Base-by-base conservation (phyloP, 2,113 vertebrate species). In the Cochlearius cochlearius region DNA sequence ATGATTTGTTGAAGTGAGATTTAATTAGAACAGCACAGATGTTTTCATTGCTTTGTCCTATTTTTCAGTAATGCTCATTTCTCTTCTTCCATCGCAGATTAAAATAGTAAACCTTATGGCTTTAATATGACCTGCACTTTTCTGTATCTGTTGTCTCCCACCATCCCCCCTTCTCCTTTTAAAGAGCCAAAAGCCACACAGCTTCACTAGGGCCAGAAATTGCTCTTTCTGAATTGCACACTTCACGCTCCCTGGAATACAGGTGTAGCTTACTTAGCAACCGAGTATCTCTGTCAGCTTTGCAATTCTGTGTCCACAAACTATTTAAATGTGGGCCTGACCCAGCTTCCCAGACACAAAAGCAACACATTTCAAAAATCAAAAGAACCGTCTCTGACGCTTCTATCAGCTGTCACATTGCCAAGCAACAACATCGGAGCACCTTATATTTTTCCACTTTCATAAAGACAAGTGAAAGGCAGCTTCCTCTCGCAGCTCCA, bases 21-120 rank as follows among this genome's bases (percentile, higher is more conserved):
- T 93, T 92, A 91, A 94, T 86, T 92, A 88, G 94, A 94, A 52
- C 43, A 93, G 72, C 68, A 36, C 72, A 90, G 94, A 89, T 88
- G 90, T 94, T 96, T 85, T 74, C 29, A 55, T 71, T 89, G 18
- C 63, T 89, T 88, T 72, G 90, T n/a, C 92, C 94, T 91, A 58
- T 62, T 96, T 95, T 75, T 52, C 76, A 41, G 36, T 47, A 88
- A 90, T 23, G 86, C 6, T 18, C 3, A 1, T 71, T 88, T 92
- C 58, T 92, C 59, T 45, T 79, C 52, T 74, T 63, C 45, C 38
- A 21, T 3, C 22, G 5, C 21, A 68, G 52, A 86, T 77, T 84
- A 80, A 92, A 94, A 71, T 43, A 79, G 29, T 15, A 73, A 96
- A 77, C 20, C 55, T 88, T 27, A 63, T 18, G 30, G 18, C 55